These are phyloP conservation scores for Crepidodera aurea DNA, from an alignment of 2,888 invertebrate genomes.

Conservation along the genomic window DNA sequence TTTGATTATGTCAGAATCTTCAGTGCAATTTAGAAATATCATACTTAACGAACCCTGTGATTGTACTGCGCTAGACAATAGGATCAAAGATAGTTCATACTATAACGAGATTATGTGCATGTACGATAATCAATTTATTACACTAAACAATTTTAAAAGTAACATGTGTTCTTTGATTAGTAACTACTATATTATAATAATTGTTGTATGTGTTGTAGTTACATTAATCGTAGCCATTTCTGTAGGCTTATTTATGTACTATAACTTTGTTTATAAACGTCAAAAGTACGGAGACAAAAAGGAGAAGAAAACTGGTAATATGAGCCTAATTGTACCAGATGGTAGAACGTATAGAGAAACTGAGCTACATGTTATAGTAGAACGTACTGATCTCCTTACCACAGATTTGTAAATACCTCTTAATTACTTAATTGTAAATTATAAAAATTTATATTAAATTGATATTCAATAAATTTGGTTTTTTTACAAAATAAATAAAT, in stretches of 20 bases:
- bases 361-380: constrained; percentile 85
- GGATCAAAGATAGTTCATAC: constrained; percentile 45
- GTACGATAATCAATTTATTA: constrained; percentile 46
- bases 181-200: constrained; percentile 55
- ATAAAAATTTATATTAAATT: constrained; percentile 16
- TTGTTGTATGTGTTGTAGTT: constrained; percentile 60
- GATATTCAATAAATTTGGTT: not conserved
- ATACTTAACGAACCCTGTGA: constrained; percentile 68
- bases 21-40: constrained; percentile 67
- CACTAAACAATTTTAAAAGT: constrained; percentile 52
- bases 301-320: constrained; percentile 54
- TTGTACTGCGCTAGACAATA: constrained; percentile 59
- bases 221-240: constrained; percentile 61
- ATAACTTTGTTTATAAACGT: constrained; percentile 57
- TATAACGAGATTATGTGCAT: constrained; percentile 55
- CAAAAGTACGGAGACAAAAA: constrained; percentile 59
- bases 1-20: constrained; percentile 67
- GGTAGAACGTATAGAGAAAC: constrained; percentile 85
- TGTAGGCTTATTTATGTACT: constrained; percentile 57
- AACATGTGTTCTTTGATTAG: constrained; percentile 53
- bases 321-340: constrained; percentile 81
- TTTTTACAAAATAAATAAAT: no score
- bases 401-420: constrained; percentile 73
- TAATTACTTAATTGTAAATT: constrained; percentile 5
- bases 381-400: constrained; percentile 82